Evolutionary conservation across 1,140 invertebrate species (phyloP).

Genomic region (Eriosoma lanigerum): DNA sequence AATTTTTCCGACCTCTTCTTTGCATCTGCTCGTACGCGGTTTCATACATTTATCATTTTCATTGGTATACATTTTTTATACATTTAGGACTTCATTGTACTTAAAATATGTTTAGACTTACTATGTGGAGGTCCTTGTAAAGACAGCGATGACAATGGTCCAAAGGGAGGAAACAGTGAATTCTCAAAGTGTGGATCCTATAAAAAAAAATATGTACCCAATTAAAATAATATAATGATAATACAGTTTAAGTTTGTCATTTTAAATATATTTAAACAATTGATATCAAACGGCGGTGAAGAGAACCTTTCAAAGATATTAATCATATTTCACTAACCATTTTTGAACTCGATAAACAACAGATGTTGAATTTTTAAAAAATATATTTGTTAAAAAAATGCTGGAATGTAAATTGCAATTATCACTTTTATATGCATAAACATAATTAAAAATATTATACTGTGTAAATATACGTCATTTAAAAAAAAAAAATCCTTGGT

Average conservation of each 20-base stretch:
- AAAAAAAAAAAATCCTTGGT: not conserved
- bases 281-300: no score
- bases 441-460: not conserved
- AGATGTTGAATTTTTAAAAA: not conserved
- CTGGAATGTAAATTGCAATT: no score
- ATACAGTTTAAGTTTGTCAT: no score
- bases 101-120: conserved; percentile 62
- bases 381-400: no score
- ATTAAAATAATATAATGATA: no score
- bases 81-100: not conserved
- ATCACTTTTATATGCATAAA: no score
- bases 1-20: not conserved
- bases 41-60: not conserved
- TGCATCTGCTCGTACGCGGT: no score
- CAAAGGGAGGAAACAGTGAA: conserved; percentile 52
- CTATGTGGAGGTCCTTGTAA: conserved; percentile 73
- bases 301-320: no score
- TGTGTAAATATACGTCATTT: not conserved
- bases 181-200: conserved; percentile 59
- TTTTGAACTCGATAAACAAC: not conserved
- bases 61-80: not conserved
- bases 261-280: no score
- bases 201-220: conserved; percentile 51
- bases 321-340: no score
- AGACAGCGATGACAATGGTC: conserved; percentile 70